Evolutionary conservation across 2,797 vertebrate species (phyloP).

Genomic region (Hoplostethus mediterraneus): DNA sequence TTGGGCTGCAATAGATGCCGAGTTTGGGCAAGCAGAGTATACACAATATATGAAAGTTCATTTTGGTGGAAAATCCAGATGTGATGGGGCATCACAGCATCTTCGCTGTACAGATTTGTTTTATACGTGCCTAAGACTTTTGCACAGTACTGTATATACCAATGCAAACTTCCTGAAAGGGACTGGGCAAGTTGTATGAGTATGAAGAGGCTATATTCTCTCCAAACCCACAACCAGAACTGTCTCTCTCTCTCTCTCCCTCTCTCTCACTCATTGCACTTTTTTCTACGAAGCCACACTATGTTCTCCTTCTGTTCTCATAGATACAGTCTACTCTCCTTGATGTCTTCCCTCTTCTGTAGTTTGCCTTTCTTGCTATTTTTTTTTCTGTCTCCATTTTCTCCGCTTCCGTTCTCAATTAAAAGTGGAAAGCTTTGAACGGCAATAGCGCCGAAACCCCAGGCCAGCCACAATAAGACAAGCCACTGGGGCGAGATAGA

Average conservation of each 20-base stretch:
- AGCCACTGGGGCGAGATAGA: not conserved
- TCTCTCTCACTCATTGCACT: not conserved
- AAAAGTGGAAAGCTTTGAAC: conserved; percentile 1
- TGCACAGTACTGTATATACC: too few relatives aligned
- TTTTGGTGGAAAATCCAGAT: too few relatives aligned
- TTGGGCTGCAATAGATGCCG: too few relatives aligned
- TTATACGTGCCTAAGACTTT: too few relatives aligned
- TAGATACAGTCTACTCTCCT: not conserved
- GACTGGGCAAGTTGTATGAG: conserved; percentile 6
- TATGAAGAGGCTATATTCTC: conserved; percentile 5
- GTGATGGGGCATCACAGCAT: too few relatives aligned
- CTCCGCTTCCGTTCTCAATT: conserved; percentile 1
- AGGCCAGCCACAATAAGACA: not conserved
- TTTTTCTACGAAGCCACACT: not conserved
- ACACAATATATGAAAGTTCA: too few relatives aligned
- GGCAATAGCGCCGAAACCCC: conserved; percentile 3
- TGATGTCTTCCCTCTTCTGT: conserved; percentile 22
- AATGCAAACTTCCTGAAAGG: not conserved
- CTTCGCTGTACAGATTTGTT: too few relatives aligned
- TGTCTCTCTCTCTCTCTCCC: not conserved
- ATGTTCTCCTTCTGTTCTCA: not conserved
- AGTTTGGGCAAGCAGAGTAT: too few relatives aligned
- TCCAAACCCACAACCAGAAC: conserved; percentile 1
- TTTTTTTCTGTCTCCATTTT: not conserved
- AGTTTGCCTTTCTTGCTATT: not conserved